Base-by-base conservation (phyloP, 2,113 vertebrate genomes). In the Chaetops frenatus region DNA sequence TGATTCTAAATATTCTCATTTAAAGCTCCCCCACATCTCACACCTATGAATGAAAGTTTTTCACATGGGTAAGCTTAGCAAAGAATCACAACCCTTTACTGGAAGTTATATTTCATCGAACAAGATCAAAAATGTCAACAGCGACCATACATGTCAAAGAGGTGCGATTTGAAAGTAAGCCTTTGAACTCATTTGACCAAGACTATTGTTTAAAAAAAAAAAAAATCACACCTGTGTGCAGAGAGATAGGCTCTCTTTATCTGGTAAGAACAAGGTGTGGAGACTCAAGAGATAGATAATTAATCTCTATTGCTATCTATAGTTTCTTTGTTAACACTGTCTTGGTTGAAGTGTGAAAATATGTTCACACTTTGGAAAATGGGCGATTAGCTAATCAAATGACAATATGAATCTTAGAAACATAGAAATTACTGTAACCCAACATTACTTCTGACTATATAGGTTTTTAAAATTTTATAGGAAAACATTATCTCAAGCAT, bases 231-330 rank as follows among this genome's bases (percentile, higher is more conserved):
- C 98, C 97, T 97, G 94, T 97, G 86, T 93, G 94, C 93, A 97
- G 95, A 97, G 61, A 97, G 93, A 97, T 72, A 97, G 79, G 90
- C 84, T 96, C 86, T 94, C 91, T 97, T 98, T 97, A 95, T 97
- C 96, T 97, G 97, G 94, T 97, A 97, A 96, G 93, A 97, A 97
- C 92, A 98, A 98, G 96, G 97, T 98, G 98, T 93, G 28, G 97
- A 96, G 96, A 97, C 95, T 97, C 97, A 95, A 97, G 97, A 65
- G 79, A 96, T 94, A 98, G 97, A 98, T 98, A 98, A 98, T 98
- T 98, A 98, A 98, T 98, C 97, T 98, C 97, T 96, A 98, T 96
- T 98, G 97, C 97, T 98, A 98, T 98, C 98, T 98, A 97, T 98
- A 98, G 98, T 98, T 98, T 97, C 98, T 98, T 98, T 98, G 98